Evolutionary conservation across 2,113 vertebrate genomes (phyloP).

Genomic region (Chamaea fasciata): DNA sequence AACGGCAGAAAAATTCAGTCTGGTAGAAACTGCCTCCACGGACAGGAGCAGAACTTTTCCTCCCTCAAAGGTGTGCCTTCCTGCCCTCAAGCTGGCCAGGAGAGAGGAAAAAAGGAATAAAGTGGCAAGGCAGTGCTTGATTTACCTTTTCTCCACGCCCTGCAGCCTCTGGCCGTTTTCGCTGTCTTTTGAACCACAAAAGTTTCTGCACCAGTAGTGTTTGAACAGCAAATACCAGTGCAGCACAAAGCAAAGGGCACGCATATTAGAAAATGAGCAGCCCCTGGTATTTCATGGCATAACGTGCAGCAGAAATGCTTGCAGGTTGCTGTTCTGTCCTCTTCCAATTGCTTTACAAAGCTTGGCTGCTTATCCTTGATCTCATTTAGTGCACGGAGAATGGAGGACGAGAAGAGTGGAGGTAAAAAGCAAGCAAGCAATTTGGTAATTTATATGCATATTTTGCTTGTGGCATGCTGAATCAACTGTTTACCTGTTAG

Average conservation of each 20-base stretch:
- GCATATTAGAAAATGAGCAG: not conserved
- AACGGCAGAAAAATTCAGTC: not conserved
- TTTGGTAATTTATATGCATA: not conserved
- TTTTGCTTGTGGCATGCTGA: not conserved
- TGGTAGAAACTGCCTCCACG: not conserved
- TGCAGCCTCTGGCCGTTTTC: not conserved
- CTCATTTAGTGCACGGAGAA: not conserved
- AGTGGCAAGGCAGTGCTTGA: not conserved
- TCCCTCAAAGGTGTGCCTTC: not conserved
- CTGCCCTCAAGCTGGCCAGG: not conserved
- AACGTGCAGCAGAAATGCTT: not conserved
- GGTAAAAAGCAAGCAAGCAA: not conserved
- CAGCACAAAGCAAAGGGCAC: not conserved
- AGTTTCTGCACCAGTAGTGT: not conserved
- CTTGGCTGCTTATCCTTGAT: not conserved
- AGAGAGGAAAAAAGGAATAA: not conserved
- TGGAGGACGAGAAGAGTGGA: not conserved
- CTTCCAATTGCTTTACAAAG: not conserved
- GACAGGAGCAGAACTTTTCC: not conserved
- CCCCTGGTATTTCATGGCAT: not conserved
- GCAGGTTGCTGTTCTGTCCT: not conserved
- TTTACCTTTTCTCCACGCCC: not conserved
- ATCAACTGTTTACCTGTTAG: slow-evolving; percentile 27
- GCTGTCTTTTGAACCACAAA: not conserved
- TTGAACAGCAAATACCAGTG: not conserved